Conservation (phyloP, 2,888 invertebrate genomes). For the Xylocampa areola region DNA sequence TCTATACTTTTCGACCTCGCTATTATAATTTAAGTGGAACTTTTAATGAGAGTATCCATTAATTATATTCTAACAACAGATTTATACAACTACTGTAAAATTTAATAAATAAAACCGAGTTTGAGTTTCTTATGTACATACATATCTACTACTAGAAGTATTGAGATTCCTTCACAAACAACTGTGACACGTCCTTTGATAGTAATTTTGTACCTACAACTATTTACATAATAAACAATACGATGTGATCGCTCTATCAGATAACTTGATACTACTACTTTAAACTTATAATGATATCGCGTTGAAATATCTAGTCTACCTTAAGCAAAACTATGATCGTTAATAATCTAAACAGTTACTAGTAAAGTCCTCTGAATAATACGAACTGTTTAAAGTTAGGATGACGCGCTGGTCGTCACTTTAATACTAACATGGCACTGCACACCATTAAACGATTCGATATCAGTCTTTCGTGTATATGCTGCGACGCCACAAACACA, state of each 20-base stretch:
- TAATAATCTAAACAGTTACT: constrained; percentile 64
- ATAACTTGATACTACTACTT: constrained; percentile 55
- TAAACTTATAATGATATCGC: constrained; percentile 61
- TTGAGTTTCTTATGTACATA: constrained; percentile 76
- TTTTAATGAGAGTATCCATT: constrained; percentile 74
- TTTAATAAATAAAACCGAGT: constrained; percentile 79
- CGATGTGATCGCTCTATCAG: constrained; percentile 70
- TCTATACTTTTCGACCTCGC: constrained; percentile 70
- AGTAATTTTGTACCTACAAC: constrained; percentile 66
- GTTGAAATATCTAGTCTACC: constrained; percentile 61
- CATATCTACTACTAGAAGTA: constrained; percentile 65
- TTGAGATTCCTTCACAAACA: constrained; percentile 83
- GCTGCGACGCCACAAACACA: constrained; percentile 65
- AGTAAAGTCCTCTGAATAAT: constrained; percentile 74
- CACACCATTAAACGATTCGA: constrained; percentile 82
- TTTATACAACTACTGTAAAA: constrained; percentile 72
- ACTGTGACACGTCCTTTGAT: constrained; percentile 71
- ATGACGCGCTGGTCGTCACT: constrained; percentile 64
- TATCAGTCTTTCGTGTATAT: constrained; percentile 85
- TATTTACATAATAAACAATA: constrained; percentile 70
- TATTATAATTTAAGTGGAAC: constrained; percentile 73
- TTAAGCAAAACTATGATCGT: constrained; percentile 68
- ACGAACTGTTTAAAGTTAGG: constrained; percentile 70
- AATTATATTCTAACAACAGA: constrained; percentile 65
- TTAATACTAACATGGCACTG: constrained; percentile 89